Conservation (phyloP, 1,140 invertebrate species). For the Pachyrhynchus sulphureomaculatus region DNA sequence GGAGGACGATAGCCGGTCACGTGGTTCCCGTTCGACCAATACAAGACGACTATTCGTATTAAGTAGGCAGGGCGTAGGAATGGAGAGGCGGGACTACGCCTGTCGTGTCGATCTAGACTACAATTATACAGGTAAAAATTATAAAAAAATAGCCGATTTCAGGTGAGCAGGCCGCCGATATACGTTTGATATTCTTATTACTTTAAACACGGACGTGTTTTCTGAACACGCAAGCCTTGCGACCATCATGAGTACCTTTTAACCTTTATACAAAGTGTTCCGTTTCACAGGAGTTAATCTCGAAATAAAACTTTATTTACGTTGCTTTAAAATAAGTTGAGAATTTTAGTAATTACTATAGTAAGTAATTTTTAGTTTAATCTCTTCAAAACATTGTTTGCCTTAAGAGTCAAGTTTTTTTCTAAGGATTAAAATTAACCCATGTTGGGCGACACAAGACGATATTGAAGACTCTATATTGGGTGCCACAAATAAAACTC, state of each 20-base stretch:
- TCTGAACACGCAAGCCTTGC: constrained; percentile 25
- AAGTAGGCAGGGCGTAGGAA: constrained; percentile 35
- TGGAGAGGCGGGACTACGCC: constrained; percentile 43
- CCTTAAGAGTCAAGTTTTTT: too few species aligned
- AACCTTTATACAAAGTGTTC: constrained; percentile 20
- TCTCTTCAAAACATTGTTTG: too few species aligned
- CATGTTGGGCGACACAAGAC: too few species aligned
- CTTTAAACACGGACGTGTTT: constrained; percentile 31
- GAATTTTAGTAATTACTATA: too few species aligned
- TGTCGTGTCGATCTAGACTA: constrained; percentile 46
- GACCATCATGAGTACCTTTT: constrained; percentile 19
- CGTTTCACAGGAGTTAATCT: not conserved
- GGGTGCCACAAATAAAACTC: too few species aligned
- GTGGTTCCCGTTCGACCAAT: constrained; percentile 45
- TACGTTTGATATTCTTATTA: constrained; percentile 36
- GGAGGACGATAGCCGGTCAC: constrained; percentile 51
- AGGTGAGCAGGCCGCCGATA: constrained; percentile 33
- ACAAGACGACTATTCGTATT: constrained; percentile 27
- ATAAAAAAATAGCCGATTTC: constrained; percentile 44
- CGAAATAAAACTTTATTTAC: not conserved
- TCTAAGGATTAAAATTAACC: too few species aligned
- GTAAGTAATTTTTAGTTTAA: too few species aligned
- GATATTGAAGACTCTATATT: too few species aligned
- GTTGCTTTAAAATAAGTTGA: too few species aligned
- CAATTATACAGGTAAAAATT: constrained; percentile 50